Evolutionary conservation across 2,797 vertebrate species (phyloP), one percentile per base, ranked within the genome.

Genomic region (Sebastolobus alascanus): DNA sequence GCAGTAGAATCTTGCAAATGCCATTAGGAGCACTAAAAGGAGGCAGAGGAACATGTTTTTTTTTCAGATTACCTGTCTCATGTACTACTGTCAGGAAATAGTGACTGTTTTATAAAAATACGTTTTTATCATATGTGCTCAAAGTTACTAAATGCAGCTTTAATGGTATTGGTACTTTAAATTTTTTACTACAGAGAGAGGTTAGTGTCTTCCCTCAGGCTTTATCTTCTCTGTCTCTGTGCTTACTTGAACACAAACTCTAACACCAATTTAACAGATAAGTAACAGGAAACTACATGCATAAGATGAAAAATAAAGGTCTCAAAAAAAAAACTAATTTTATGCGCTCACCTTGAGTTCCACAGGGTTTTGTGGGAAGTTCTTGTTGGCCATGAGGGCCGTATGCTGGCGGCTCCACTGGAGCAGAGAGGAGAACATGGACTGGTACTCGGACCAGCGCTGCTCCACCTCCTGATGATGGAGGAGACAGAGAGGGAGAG

Each of bases 361-460:
- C 84, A 98, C 97, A 38, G 99, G 99, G 94, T 99, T 99, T 91
- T 98, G 97, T 73, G 99, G 97, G 68, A 99, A 99, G 92, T 96
- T 98, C 95, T 98, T 99, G 93, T 97, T 97, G 75, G 97, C 97
- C 98, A 99, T 98, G 86, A 97, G 92, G 93, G 96, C 94, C 64
- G 89, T 98, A 85, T 99, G 97, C 92, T 99, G 98, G 87, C 97
- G 97, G 94, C 97, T 98, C 99, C 99, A 99, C 33, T 98, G 97
- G 94, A 98, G 93, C 91, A 99, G 96, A 77, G 97, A 97, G 68
- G 96, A 96, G 93, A 99, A 96, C 5, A 94, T 94, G 88, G 95
- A 96, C 95, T 98, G 97, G 93, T 99, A 99, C 84, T 99, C 98
- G 29, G 97, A 91, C 98, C 98, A 99, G 89, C 95, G 96, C 22